phyloP scores from a whole-genome alignment of 2,113 vertebrate species.

The Drymodes brunneopygia region DNA sequence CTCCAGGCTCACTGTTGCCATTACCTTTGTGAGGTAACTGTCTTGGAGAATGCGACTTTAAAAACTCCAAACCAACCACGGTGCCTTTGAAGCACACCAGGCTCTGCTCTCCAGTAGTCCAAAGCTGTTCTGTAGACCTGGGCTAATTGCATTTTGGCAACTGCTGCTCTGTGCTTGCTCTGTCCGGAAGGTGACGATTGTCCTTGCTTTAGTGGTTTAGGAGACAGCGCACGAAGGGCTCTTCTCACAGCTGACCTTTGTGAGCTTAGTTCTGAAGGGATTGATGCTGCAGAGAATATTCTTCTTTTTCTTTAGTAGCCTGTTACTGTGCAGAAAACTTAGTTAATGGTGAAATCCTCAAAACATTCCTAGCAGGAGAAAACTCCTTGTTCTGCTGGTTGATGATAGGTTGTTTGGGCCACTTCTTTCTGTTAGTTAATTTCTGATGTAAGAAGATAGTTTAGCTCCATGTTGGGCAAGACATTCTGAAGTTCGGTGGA shows the following conservation, averaged over 20 bases:
- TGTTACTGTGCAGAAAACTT: neutral
- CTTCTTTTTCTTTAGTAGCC: neutral
- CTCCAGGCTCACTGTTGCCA: rapidly evolving
- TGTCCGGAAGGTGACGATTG: neutral
- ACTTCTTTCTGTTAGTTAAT: neutral
- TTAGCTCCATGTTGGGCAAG: neutral
- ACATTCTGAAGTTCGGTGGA: neutral
- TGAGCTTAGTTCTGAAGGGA: neutral
- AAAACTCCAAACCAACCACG: rapidly evolving
- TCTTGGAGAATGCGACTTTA: neutral
- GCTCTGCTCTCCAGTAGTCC: neutral
- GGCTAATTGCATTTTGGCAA: neutral
- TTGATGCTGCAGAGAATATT: neutral
- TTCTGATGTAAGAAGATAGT: neutral
- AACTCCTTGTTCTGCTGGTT: neutral
- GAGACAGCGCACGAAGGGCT: rapidly evolving
- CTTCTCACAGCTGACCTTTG: neutral
- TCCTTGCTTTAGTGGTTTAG: neutral
- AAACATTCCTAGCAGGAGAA: neutral
- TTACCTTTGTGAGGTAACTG: neutral
- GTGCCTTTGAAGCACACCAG: rapidly evolving
- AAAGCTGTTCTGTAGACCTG: neutral
- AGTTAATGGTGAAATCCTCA: rapidly evolving
- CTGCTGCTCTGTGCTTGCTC: neutral
- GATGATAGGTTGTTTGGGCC: neutral